Conservation (phyloP, 2,113 vertebrate genomes). For the Neoarius graeffei region DNA sequence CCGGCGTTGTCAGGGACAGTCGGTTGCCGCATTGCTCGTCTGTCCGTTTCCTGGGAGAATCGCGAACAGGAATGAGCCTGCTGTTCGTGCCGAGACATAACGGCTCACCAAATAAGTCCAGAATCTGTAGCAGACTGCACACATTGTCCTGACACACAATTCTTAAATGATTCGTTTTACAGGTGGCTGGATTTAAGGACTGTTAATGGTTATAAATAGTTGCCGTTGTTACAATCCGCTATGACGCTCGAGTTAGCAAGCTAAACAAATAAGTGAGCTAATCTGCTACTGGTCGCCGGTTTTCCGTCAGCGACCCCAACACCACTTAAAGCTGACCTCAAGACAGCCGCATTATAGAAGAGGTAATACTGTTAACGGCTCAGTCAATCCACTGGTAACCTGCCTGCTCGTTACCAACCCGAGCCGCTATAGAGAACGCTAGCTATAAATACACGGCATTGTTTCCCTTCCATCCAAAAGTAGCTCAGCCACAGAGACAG, state of each 20-base stretch:
- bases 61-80: conserved; percentile 8
- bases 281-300: conserved; percentile 2
- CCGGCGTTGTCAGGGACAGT: neutral
- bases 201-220: neutral
- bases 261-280: neutral
- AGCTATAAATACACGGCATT: conserved; percentile 41
- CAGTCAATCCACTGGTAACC: neutral
- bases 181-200: neutral
- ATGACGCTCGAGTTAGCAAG: neutral
- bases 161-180: neutral
- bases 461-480: conserved; percentile 48
- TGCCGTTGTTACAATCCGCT: neutral
- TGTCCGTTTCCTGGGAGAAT: conserved; percentile 11
- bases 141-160: neutral
- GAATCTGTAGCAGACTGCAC: neutral
- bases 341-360: neutral
- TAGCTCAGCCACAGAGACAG: conserved; percentile 45
- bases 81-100: neutral
- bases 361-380: neutral
- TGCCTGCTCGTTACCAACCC: neutral
- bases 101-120: conserved; percentile 8
- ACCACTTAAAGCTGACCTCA: neutral
- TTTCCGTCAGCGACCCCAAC: neutral
- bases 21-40: neutral
- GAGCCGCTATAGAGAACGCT: neutral